Percentiles rank a stretch among this genome's conserved stretches.
Conservation (phyloP, 1,140 invertebrate genomes). For the Heterodera carotae region DNA sequence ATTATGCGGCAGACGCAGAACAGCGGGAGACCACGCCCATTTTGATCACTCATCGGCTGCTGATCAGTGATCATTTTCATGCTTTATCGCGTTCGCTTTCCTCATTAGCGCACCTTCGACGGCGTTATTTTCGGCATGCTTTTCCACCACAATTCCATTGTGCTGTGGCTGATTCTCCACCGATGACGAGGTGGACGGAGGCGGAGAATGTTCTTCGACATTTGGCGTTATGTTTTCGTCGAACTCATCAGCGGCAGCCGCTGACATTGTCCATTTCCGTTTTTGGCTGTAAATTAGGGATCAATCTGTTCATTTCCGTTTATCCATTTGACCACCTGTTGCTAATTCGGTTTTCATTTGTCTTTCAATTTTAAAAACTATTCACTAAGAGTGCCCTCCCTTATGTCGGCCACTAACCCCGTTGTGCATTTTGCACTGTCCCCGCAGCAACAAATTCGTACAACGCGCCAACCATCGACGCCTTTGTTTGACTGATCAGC, state of each 20-base stretch:
- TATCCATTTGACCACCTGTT: too few species aligned
- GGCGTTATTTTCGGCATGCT: background rate
- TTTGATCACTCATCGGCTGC: background rate
- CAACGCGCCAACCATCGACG: slow-evolving; percentile 25
- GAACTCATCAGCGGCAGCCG: background rate
- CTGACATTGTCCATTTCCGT: background rate
- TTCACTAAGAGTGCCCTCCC: too few species aligned
- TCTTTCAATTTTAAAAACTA: too few species aligned
- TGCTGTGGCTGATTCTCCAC: slow-evolving; percentile 14
- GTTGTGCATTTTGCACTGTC: slow-evolving; percentile 31
- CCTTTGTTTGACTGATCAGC: background rate
- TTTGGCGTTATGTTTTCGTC: background rate
- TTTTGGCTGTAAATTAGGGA: background rate
- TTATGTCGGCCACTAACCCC: background rate
- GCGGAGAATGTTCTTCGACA: background rate
- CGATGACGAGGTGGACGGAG: slow-evolving; percentile 5
- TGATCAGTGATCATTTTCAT: too few species aligned
- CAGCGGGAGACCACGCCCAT: background rate
- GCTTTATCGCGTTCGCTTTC: background rate
- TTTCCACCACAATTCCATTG: background rate
- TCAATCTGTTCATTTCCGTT: too few species aligned
- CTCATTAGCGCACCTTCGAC: background rate
- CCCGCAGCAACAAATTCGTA: slow-evolving; percentile 46
- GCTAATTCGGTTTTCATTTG: too few species aligned
- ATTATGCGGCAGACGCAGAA: background rate